These are phyloP conservation scores for Ptyas mucosa DNA, from an alignment of 2,113 vertebrate genomes.

Conservation along the genomic window DNA sequence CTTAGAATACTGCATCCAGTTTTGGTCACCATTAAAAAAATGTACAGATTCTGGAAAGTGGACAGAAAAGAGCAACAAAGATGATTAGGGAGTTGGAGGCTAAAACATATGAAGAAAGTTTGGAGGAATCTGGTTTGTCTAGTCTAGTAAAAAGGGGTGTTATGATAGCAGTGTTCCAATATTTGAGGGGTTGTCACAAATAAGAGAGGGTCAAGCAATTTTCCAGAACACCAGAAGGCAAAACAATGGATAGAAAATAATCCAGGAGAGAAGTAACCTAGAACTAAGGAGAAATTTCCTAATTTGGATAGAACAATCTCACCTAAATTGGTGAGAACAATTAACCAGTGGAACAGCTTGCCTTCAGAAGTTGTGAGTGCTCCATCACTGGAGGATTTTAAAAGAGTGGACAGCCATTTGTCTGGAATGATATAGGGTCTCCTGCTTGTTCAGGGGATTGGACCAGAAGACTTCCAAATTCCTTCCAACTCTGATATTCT, in stretches of 20 bases:
- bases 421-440: background rate
- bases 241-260: background rate
- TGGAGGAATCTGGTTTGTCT: background rate
- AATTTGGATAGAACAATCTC: too few relatives aligned
- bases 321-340: background rate
- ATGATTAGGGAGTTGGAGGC: background rate
- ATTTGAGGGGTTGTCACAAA: background rate
- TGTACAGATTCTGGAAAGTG: background rate
- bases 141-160: background rate
- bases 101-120: background rate
- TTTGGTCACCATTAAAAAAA: background rate
- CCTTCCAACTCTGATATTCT: background rate
- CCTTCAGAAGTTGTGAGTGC: background rate
- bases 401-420: background rate
- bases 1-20: background rate
- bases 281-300: background rate
- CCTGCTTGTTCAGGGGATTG: background rate
- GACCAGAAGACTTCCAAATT: background rate
- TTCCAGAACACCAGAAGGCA: background rate
- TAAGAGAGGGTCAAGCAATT: background rate
- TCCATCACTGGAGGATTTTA: background rate
- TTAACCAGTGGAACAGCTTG: background rate
- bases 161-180: background rate
- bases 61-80: background rate
- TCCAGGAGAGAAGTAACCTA: background rate